phyloP scores from a whole-genome alignment of 2,797 vertebrate species.

The Lophotriccus pileatus region DNA sequence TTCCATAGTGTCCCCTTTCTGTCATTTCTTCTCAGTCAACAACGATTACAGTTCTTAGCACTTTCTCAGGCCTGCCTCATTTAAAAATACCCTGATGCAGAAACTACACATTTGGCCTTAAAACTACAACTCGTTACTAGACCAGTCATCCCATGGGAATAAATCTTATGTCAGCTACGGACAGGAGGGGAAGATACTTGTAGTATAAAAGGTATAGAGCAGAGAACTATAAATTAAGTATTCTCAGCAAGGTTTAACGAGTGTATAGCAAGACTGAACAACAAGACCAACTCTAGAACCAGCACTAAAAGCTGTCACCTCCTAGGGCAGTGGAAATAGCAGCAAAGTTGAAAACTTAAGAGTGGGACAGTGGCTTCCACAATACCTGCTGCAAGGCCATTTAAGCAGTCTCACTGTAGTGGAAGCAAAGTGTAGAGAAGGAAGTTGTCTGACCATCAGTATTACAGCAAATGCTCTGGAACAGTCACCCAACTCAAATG shows the following conservation, averaged over 20 bases:
- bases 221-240: neutral
- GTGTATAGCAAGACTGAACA: neutral
- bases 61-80: neutral
- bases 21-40: constrained; percentile 26
- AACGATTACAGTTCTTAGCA: neutral
- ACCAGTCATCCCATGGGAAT: neutral
- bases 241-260: neutral
- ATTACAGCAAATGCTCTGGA: rapidly evolving
- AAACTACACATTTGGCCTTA: neutral
- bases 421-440: neutral
- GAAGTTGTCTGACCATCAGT: neutral
- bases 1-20: constrained; percentile 10
- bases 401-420: neutral
- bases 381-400: neutral
- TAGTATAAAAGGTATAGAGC: neutral
- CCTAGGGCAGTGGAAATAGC: neutral
- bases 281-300: neutral
- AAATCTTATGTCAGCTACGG: neutral
- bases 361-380: neutral
- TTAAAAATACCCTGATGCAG: constrained; percentile 43
- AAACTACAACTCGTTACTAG: neutral
- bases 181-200: neutral
- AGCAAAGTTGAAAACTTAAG: neutral
- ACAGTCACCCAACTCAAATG: neutral
- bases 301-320: neutral